Conservation (phyloP, 2,888 invertebrate species). For the Drosophila cracens region DNA sequence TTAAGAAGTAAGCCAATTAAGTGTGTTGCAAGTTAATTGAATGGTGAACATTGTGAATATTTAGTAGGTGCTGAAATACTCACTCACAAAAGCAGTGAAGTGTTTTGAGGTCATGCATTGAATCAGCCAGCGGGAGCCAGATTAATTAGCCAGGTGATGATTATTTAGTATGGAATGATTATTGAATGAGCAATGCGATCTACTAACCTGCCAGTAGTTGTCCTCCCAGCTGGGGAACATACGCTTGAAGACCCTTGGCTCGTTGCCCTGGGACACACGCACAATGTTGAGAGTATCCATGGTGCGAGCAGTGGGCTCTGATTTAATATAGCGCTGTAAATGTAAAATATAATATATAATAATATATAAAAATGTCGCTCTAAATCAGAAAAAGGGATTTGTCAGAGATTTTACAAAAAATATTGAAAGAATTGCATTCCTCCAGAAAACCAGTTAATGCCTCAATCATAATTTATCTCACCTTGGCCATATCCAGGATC, state of each 20-base stretch:
- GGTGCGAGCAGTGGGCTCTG: constrained; percentile 89
- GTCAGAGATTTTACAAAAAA: background rate
- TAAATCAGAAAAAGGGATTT: no score
- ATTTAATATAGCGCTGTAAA: constrained; percentile 88
- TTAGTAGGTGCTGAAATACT: constrained; percentile 31
- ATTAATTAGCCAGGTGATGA: constrained; percentile 25
- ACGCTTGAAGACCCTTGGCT: constrained; percentile 90
- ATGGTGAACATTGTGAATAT: constrained; percentile 14
- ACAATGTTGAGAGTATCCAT: constrained; percentile 89
- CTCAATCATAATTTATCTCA: constrained; percentile 72
- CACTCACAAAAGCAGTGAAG: constrained; percentile 30
- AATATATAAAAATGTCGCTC: no score
- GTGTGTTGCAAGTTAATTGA: constrained; percentile 1
- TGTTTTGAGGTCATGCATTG: constrained; percentile 30
- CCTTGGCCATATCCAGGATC: constrained; percentile 90
- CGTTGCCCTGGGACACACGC: constrained; percentile 90
- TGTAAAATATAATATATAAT: background rate
- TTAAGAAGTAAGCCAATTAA: background rate
- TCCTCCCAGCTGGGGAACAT: constrained; percentile 92
- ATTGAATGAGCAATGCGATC: constrained; percentile 15
- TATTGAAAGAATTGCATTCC: no score
- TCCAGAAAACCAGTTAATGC: background rate
- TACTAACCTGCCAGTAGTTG: constrained; percentile 88
- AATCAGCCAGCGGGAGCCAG: constrained; percentile 30
- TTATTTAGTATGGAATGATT: constrained; percentile 13